phyloP scores from a whole-genome alignment of 2,888 invertebrate species.

The Carabus problematicus region DNA sequence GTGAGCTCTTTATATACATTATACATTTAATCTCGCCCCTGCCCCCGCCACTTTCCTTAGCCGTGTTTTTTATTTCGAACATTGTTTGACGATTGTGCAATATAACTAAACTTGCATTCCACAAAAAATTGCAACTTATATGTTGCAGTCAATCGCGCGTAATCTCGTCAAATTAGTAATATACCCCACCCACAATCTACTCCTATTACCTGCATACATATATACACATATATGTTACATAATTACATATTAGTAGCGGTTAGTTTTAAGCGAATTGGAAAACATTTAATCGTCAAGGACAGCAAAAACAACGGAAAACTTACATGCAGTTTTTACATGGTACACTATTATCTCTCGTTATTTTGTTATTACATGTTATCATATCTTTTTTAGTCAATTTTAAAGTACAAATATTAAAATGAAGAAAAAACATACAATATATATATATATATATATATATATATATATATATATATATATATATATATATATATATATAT shows the following conservation, averaged over 20 bases:
- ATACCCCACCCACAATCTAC: too few species aligned
- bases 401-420: constrained; percentile 38
- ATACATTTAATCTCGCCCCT: neutral
- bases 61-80: constrained; percentile 40
- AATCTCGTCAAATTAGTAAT: too few species aligned
- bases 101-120: too few species aligned
- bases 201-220: neutral
- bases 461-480: neutral
- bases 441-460: neutral
- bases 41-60: too few species aligned
- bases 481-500: neutral
- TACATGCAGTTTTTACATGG: constrained; percentile 17
- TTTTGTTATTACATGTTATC: constrained; percentile 7
- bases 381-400: constrained; percentile 36
- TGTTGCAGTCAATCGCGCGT: too few species aligned
- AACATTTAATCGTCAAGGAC: constrained; percentile 16
- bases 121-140: too few species aligned
- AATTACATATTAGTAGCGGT: too few species aligned
- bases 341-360: constrained; percentile 16
- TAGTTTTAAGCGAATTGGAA: constrained; percentile 9
- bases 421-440: constrained; percentile 13
- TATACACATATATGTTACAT: neutral
- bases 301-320: neutral
- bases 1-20: constrained; percentile 51
- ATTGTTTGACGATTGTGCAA: constrained; percentile 12